Evolutionary conservation across 2,888 invertebrate genomes (phyloP).

Genomic region (Drosophila birchii): DNA sequence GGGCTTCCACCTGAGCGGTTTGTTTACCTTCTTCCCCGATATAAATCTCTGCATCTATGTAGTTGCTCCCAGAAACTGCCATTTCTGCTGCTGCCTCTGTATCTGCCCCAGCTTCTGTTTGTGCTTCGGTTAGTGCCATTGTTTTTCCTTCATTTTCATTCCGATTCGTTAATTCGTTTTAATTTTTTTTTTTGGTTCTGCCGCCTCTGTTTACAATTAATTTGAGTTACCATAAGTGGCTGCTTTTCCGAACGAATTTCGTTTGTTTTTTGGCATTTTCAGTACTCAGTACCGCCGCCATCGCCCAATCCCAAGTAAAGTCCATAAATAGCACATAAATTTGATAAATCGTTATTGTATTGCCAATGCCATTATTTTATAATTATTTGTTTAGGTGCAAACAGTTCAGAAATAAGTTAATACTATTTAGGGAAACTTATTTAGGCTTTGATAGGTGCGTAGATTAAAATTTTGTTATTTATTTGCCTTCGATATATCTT

Average conservation of each 20-base stretch:
- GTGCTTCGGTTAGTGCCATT: neutral
- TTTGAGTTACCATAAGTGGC: conserved; percentile 68
- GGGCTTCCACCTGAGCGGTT: conserved; percentile 17
- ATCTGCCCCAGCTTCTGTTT: neutral
- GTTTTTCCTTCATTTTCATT: conserved; percentile 32
- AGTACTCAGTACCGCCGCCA: conserved; percentile 3
- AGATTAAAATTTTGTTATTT: neutral
- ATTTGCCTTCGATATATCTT: neutral
- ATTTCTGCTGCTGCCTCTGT: neutral
- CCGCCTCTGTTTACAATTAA: conserved; percentile 66
- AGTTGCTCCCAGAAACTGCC: conserved; percentile 60
- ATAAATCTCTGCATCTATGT: conserved; percentile 71
- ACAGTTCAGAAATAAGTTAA: conserved; percentile 16
- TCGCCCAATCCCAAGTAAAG: neutral
- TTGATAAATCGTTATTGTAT: conserved; percentile 43
- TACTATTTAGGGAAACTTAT: neutral
- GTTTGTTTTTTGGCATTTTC: conserved; percentile 38
- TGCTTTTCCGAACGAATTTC: conserved; percentile 22
- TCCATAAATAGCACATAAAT: conserved; percentile 51
- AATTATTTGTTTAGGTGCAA: conserved; percentile 21
- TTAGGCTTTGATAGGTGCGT: neutral
- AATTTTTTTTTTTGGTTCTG: conserved; percentile 51
- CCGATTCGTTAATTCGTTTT: conserved; percentile 11
- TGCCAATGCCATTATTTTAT: conserved; percentile 41
- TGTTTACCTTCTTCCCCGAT: conserved; percentile 58